These are phyloP conservation scores for Dinomys branickii DNA, from an alignment of 2,113 vertebrate genomes.

Conservation along the genomic window DNA sequence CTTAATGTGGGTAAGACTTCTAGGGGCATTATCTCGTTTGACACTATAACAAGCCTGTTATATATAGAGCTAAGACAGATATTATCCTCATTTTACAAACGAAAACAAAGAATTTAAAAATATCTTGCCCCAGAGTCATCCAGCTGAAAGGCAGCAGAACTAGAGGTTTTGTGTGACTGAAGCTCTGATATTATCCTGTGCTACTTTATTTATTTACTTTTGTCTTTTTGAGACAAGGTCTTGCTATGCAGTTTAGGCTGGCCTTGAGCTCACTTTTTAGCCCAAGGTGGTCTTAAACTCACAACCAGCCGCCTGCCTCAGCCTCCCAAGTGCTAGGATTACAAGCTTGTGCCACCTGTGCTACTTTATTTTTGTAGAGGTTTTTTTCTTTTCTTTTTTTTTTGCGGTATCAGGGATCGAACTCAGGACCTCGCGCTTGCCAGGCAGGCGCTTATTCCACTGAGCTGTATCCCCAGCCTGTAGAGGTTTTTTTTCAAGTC, in stretches of 20 bases:
- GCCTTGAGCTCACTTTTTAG: too few relatives aligned
- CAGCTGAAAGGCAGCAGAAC: neutral
- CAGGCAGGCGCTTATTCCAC: too few relatives aligned
- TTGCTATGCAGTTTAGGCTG: too few relatives aligned
- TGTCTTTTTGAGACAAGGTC: neutral
- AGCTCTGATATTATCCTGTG: neutral
- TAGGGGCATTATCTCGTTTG: neutral
- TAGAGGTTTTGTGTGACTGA: neutral
- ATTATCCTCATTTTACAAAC: neutral
- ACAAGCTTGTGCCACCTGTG: neutral
- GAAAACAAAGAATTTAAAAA: conserved; percentile 10
- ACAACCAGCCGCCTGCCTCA: too few relatives aligned
- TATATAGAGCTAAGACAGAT: neutral
- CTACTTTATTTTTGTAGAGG: neutral
- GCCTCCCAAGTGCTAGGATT: too few relatives aligned
- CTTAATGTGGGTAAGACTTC: neutral
- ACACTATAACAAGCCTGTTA: neutral
- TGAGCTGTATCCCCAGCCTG: too few relatives aligned
- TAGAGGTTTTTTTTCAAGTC: neutral
- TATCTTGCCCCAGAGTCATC: neutral
- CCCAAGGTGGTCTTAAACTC: too few relatives aligned
- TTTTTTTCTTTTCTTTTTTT: neutral
- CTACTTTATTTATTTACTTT: neutral
- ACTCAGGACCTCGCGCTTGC: too few relatives aligned
- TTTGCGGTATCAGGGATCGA: too few relatives aligned